Evolutionary conservation across 2,797 vertebrate genomes (phyloP).

Genomic region (Tokudaia tokunoshimensis): DNA sequence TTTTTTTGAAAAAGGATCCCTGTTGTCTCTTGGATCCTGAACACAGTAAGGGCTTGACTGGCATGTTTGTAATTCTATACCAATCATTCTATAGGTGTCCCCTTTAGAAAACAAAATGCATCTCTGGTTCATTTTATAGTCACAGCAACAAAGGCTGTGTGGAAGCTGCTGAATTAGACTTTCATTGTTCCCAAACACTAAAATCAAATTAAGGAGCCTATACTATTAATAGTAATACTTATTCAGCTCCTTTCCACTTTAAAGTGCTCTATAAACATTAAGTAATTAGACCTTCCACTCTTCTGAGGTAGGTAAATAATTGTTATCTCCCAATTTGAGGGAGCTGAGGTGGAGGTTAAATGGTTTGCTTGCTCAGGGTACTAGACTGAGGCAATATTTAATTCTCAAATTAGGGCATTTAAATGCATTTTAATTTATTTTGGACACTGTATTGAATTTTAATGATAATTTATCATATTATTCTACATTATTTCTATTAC

Average conservation of each 20-base stretch:
- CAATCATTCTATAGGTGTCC: neutral
- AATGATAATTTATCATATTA: constrained; percentile 55
- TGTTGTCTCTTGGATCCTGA: neutral
- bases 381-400: constrained; percentile 66
- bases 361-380: constrained; percentile 65
- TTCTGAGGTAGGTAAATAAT: constrained; percentile 77
- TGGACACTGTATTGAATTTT: constrained; percentile 59
- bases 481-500: constrained; percentile 4
- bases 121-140: constrained; percentile 34
- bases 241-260: constrained; percentile 70
- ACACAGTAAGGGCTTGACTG: neutral
- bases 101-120: neutral
- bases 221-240: constrained; percentile 74
- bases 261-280: constrained; percentile 78
- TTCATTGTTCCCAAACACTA: constrained; percentile 47
- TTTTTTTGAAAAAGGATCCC: neutral
- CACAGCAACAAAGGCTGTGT: neutral
- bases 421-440: constrained; percentile 77
- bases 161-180: constrained; percentile 43
- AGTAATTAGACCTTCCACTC: constrained; percentile 77
- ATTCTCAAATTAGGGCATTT: constrained; percentile 66
- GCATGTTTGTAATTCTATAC: neutral
- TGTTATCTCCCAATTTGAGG: constrained; percentile 64
- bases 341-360: constrained; percentile 77
- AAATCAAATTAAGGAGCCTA: constrained; percentile 75